Evolutionary conservation across 2,113 vertebrate genomes (phyloP).

Genomic region (Xenopus laevis): DNA sequence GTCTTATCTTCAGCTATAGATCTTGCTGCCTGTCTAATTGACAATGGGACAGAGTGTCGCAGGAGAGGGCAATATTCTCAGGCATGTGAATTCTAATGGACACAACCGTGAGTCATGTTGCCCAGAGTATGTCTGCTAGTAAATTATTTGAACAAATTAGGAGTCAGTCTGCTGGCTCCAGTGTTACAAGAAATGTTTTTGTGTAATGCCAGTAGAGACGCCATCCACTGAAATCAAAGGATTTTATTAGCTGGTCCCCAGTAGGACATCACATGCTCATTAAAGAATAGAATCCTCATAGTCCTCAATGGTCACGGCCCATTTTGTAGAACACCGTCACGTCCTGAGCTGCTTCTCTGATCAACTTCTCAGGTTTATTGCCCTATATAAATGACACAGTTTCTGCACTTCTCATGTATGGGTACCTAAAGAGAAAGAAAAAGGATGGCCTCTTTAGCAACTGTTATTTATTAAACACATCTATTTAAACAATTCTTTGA

Average conservation of each 20-base stretch:
- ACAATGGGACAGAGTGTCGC: not conserved
- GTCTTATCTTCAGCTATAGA: no score
- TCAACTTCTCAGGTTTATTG: conserved; percentile 20
- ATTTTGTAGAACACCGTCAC: not conserved
- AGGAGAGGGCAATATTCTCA: not conserved
- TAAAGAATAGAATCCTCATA: conserved; percentile 2
- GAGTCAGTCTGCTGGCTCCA: conserved; percentile 17
- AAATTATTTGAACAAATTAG: not conserved
- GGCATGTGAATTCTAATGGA: not conserved
- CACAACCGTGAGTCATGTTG: not conserved
- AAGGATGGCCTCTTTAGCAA: not conserved
- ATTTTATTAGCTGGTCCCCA: conserved; percentile 36
- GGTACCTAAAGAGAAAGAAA: not conserved
- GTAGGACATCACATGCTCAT: conserved; percentile 24
- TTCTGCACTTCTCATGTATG: conserved; percentile 2
- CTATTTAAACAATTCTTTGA: not conserved
- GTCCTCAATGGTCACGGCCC: not conserved
- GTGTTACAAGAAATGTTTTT: conserved; percentile 32
- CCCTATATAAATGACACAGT: conserved; percentile 7
- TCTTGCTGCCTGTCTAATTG: not conserved
- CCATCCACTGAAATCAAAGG: conserved; percentile 40
- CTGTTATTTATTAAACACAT: conserved; percentile 6
- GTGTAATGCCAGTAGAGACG: conserved; percentile 38
- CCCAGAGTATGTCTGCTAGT: conserved; percentile 13
- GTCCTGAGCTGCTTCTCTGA: conserved; percentile 8